Base-by-base conservation (phyloP, 2,888 invertebrate genomes). In the Seira sanloemensis region DNA sequence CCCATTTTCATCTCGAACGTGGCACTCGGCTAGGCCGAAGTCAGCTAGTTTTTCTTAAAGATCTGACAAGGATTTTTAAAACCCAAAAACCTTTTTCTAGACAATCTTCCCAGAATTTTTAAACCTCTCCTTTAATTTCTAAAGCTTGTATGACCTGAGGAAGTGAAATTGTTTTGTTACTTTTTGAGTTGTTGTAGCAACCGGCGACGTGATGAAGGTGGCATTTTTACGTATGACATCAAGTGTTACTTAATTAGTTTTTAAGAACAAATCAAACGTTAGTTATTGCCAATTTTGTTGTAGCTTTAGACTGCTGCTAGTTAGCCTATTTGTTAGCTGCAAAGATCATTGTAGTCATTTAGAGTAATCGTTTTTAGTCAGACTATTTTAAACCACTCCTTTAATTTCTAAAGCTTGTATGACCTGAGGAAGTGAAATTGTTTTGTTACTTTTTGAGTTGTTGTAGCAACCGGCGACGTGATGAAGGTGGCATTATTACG, bases 1-100 rank as follows among this genome's bases (percentile, higher is more conserved):
- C 95, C 96, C 18, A 91, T 91, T 88, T 90, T 96, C 23, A 94
- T 95, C 21, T 76, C 84, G 2, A 86, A 83, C 4, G 87, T 87
- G 37, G 73, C 84, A n/a, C n/a, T 87, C 50, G 87, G 87, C 9
- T 80, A 78, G 76, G 19, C 7, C n/a, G 12, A 18, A 65, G 9
- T 9, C 66, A 62, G n/a, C 58, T n/a, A n/a, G 4, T 58, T 58
- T 16, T 23, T 7, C 24, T 24, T 24, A 19, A 19, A 66, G 66
- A 23, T 66, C 66, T 66, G 66, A 66, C 12, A 5, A 4, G 4
- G n/a, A 58, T 16, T 37, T 37, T 37, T 37, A 9, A 5, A 9
- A n/a, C 12, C 12, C 12, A 37, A 37, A 37, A 9, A 37, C 37
- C 37, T 37, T 37, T 37, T 37, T 12, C 37, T 37, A 37, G 37